These are phyloP conservation scores for Cinclus cinclus DNA, from an alignment of 2,113 vertebrate species.

Conservation along the genomic window DNA sequence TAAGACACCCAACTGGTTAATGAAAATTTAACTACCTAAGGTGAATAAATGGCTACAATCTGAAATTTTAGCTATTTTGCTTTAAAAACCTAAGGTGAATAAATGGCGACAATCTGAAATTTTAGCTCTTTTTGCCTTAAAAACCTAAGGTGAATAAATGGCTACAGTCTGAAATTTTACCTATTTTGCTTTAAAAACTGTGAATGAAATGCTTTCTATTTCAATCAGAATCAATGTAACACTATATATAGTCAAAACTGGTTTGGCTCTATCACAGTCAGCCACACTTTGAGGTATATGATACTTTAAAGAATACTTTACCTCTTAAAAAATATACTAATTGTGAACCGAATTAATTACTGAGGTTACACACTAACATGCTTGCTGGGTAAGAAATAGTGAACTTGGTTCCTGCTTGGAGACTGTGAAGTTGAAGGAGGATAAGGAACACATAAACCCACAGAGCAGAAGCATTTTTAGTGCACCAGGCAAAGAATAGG, in stretches of 20 bases:
- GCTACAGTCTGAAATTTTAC: not conserved
- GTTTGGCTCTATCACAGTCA: not conserved
- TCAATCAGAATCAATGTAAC: constrained; percentile 26
- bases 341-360: not conserved
- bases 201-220: not conserved
- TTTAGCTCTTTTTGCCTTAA: not conserved
- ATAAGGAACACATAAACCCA: not conserved
- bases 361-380: not conserved
- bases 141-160: not conserved
- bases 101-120: not conserved
- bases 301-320: not conserved
- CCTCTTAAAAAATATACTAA: not conserved
- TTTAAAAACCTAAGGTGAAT: not conserved
- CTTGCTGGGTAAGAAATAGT: not conserved
- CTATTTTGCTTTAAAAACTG: not conserved
- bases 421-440: not conserved
- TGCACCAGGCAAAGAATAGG: not conserved
- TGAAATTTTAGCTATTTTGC: not conserved
- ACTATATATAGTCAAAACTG: constrained; percentile 42
- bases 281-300: not conserved
- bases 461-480: not conserved
- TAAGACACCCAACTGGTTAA: not conserved
- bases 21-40: not conserved
- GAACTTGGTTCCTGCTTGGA: not conserved
- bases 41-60: not conserved